phyloP scores from a whole-genome alignment of 2,888 invertebrate genomes.

The Caenorhabditis zanzibari region DNA sequence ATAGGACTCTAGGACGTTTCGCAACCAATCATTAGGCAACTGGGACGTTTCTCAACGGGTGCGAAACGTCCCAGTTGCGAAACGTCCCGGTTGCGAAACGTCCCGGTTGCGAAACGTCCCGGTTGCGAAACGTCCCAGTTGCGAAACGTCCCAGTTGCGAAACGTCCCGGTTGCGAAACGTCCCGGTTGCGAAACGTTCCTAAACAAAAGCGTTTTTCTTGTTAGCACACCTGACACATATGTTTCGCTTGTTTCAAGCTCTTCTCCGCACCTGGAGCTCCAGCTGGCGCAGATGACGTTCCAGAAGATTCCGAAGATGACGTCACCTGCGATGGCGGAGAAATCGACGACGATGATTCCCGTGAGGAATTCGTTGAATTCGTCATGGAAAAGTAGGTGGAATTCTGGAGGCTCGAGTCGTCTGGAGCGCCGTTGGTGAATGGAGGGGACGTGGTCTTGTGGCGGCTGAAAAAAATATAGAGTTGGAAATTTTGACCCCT shows the following conservation, averaged over 20 bases:
- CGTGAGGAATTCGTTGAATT: not conserved
- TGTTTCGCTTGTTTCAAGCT: slow-evolving; percentile 39
- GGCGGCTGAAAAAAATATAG: not conserved
- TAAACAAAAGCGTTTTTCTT: too few species aligned
- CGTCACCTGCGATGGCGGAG: not conserved
- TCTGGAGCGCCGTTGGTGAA: slow-evolving; percentile 11
- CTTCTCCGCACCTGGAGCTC: slow-evolving; percentile 1
- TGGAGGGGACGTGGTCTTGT: slow-evolving; percentile 13
- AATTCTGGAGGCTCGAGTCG: not conserved
- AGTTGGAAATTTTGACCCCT: too few species aligned
- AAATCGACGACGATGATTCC: not conserved
- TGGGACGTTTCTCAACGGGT: too few species aligned
- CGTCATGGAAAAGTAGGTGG: not conserved
- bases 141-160: too few species aligned
- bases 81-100: too few species aligned
- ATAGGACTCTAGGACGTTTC: too few species aligned
- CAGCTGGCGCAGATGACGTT: not conserved
- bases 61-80: too few species aligned
- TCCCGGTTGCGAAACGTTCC: too few species aligned
- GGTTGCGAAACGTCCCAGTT: too few species aligned
- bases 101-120: too few species aligned
- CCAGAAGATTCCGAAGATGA: not conserved
- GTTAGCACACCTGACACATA: slow-evolving; percentile 49
- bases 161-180: not conserved
- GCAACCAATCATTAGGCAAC: too few species aligned